Base-by-base conservation (phyloP, 2,888 invertebrate species). In the Drosophila quinaria region DNA sequence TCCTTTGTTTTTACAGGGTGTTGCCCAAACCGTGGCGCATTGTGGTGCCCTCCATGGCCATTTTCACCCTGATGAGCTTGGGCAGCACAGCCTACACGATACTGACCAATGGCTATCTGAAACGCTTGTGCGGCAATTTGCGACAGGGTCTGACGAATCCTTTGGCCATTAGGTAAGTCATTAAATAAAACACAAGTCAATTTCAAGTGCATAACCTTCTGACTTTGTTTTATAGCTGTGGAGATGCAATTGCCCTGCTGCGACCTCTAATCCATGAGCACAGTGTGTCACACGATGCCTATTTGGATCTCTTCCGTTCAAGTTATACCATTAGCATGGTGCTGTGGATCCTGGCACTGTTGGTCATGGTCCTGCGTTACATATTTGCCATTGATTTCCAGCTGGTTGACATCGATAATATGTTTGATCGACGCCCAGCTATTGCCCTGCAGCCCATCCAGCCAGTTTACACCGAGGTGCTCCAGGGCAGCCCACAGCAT, bases 11-110 rank as follows among this genome's bases (percentile, higher is more conserved):
- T 66, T 0, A 46, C 47, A 91, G 92, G 56, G 91, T 91, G 9
- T 78, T 92, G 52, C 92, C 92, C 3, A 87, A 92, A 50, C 92
- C 92, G 0, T 92, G 92, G 92, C 90, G 92, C 39, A 92, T 92
- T 72, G 92, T 92, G 8, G 74, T 91, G 68, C 92, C 92, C 33
- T 90, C 92, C 25, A 89, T 91, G 29, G 60, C 80, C 9, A 84
- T 91, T 15, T 92, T 92, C 39, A 60, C 86, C 22, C 64, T 91
- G 42, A 92, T 92, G 92, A 75, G 90, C 0, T 19, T 92, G 13
- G 68, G 83, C 22, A 87, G 88, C 47, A 58, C 81, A 0, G 64
- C 77, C 5, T 91, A 91, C 50, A 80, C 89, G 4, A 79, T 91
- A 63, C 59, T 92, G 51, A 89, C 90, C 56, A 87, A 91, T 59